Evolutionary conservation across 1,140 invertebrate species (phyloP).

Genomic region (Drosophila subpulchrella): DNA sequence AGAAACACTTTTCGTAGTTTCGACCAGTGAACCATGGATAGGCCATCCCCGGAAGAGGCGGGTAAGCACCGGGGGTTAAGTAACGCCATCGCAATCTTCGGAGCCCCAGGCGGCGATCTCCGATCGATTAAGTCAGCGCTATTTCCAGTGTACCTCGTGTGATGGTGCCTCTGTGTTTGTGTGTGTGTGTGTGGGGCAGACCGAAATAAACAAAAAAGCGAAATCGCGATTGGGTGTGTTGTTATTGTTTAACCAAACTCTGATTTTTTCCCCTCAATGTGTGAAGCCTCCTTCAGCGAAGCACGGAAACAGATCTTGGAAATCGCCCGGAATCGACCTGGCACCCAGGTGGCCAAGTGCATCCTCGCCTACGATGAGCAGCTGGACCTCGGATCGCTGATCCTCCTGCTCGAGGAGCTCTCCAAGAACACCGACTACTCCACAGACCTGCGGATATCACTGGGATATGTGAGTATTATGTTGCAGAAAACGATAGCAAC

Average conservation of each 20-base stretch:
- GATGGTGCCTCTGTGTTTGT: background rate
- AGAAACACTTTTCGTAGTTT: background rate
- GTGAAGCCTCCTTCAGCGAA: constrained; percentile 4
- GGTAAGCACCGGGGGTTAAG: constrained; percentile 16
- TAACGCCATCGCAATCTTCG: constrained; percentile 15
- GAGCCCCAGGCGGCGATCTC: constrained; percentile 27
- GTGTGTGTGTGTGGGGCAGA: background rate
- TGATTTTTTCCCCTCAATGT: background rate
- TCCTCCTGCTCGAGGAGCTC: constrained; percentile 65
- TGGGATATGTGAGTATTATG: constrained; percentile 64
- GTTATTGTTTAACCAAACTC: constrained; percentile 15
- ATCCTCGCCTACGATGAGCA: constrained; percentile 61
- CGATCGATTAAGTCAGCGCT: constrained; percentile 58
- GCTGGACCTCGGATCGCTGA: constrained; percentile 35
- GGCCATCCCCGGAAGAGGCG: constrained; percentile 9
- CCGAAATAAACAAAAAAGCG: constrained; percentile 29
- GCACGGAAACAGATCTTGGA: constrained; percentile 39
- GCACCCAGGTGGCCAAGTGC: constrained; percentile 66
- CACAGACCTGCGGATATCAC: constrained; percentile 63
- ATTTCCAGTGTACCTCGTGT: constrained; percentile 39
- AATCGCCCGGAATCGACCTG: constrained; percentile 59
- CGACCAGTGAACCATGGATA: constrained; percentile 22
- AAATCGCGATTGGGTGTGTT: constrained; percentile 21
- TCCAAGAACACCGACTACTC: constrained; percentile 72
- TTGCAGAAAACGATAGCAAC: too few relatives aligned